phyloP scores from a whole-genome alignment of 2,113 vertebrate genomes.

The Ginglymostoma cirratum region DNA sequence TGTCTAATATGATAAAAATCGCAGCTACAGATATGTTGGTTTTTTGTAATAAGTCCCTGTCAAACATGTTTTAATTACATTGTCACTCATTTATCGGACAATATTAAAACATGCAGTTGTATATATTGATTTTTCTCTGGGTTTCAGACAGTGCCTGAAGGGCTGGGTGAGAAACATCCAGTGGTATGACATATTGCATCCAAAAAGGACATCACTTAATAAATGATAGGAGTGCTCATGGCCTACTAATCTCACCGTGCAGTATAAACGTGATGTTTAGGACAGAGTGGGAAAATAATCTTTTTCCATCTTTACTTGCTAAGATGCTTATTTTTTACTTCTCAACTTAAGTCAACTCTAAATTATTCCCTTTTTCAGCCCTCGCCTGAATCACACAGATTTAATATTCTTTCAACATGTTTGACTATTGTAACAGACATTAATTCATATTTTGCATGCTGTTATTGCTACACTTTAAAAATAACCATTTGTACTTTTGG shows the following conservation, averaged over 20 bases:
- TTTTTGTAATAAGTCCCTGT: slow-evolving; percentile 2
- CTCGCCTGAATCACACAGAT: neutral
- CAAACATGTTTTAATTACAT: slow-evolving; percentile 14
- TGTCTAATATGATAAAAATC: neutral
- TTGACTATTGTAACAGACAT: neutral
- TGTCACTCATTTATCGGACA: slow-evolving; percentile 19
- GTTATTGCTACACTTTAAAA: neutral
- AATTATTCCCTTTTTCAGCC: neutral
- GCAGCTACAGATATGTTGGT: neutral
- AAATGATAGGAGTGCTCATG: slow-evolving; percentile 1
- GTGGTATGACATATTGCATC: neutral
- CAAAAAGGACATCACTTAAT: slow-evolving; percentile 22
- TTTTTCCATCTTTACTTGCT: neutral
- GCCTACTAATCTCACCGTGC: slow-evolving; percentile 16
- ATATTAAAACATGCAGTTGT: slow-evolving; percentile 27
- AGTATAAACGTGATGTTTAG: neutral
- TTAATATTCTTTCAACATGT: neutral
- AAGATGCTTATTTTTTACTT: neutral
- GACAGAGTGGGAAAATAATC: neutral
- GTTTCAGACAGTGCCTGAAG: slow-evolving; percentile 9
- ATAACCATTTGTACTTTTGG: neutral
- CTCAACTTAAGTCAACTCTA: too few relatives aligned
- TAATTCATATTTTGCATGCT: neutral
- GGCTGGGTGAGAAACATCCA: neutral
- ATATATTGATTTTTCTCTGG: slow-evolving; percentile 28